Conservation (phyloP, 2,797 vertebrate genomes). For the Chloroceryle inda region DNA sequence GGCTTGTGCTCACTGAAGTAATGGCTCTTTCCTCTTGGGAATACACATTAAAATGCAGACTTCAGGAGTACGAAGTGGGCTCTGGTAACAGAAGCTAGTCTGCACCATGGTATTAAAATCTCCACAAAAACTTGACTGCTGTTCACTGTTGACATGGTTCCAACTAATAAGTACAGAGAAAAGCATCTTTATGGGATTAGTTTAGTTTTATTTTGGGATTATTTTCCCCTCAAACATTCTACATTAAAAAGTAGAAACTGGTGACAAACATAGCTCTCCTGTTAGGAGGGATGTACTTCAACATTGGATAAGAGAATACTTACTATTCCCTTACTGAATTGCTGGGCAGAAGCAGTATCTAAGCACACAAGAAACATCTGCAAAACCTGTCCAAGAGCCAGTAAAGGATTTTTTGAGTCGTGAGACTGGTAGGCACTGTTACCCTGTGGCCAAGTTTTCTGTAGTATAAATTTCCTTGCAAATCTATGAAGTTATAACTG, state of each 20-base stretch:
- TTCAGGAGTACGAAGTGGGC: background rate
- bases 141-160: background rate
- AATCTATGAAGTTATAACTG: background rate
- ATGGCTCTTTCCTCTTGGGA: background rate
- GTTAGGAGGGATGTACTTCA: background rate
- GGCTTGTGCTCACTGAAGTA: background rate
- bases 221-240: background rate
- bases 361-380: slow-evolving; percentile 5
- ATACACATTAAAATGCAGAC: background rate
- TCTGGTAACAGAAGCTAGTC: background rate
- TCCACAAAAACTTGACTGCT: background rate
- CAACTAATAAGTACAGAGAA: background rate
- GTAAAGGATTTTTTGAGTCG: background rate
- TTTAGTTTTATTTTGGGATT: background rate
- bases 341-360: background rate
- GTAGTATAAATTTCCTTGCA: background rate
- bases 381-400: slow-evolving; percentile 6
- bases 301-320: background rate
- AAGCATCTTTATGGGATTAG: background rate
- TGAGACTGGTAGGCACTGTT: background rate
- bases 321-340: background rate
- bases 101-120: background rate
- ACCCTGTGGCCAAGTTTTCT: background rate
- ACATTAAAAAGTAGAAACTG: background rate
- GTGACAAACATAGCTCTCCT: background rate